A percentile compares a stretch with the other conserved stretches of the same genome.
Conservation (phyloP, 1,140 invertebrate species). For the Brachionus plicatilis region DNA sequence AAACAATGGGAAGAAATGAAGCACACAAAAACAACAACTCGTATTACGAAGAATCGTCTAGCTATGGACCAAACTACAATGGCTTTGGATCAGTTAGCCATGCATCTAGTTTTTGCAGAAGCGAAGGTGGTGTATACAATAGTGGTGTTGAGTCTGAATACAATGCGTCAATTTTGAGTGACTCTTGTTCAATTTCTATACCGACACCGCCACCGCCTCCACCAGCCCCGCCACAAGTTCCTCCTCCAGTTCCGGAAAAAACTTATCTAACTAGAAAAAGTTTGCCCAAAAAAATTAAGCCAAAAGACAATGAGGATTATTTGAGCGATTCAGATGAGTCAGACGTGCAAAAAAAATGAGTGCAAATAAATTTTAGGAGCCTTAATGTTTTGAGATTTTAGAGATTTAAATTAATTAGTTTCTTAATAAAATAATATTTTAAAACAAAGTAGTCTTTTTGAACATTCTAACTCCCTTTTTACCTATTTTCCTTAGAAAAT, state of each 20-base stretch:
- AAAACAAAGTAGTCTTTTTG: conserved; percentile 6
- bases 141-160: conserved; percentile 14
- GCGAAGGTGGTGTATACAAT: neutral
- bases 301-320: neutral
- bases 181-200: neutral
- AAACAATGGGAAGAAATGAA: neutral
- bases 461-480: neutral
- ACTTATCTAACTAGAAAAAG: neutral
- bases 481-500: neutral
- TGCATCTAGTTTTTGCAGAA: neutral
- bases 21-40: neutral
- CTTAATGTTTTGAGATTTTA: neutral
- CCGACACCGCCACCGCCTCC: neutral
- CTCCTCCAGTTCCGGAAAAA: conserved; percentile 15
- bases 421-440: neutral
- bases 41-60: neutral
- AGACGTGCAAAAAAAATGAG: neutral
- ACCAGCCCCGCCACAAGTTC: neutral
- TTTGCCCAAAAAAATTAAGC: neutral
- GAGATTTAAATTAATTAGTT: conserved; percentile 12
- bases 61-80: conserved; percentile 3
- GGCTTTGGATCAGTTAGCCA: neutral
- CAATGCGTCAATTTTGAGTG: conserved; percentile 34
- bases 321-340: neutral
- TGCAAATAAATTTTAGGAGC: neutral